Percentiles rank a stretch among this genome's conserved stretches.
These are phyloP conservation scores for Drosophila hydei DNA, from an alignment of 1,140 invertebrate genomes.

Conservation along the genomic window DNA sequence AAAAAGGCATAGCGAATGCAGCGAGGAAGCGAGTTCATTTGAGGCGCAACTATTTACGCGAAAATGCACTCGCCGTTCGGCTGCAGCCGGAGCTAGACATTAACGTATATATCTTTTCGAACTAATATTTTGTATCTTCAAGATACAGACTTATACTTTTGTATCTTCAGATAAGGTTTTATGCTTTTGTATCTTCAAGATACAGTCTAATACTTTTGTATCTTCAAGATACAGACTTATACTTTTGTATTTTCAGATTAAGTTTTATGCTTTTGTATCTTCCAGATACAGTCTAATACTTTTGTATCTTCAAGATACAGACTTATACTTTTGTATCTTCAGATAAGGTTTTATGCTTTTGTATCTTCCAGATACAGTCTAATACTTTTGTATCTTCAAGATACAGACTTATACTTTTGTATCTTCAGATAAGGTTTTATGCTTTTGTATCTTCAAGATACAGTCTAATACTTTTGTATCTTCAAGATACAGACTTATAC, in stretches of 20 bases:
- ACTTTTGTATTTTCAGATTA: neutral
- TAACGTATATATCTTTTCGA: too few species aligned
- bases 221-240: neutral
- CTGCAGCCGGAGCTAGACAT: too few species aligned
- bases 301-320: neutral
- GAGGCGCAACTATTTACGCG: slow-evolving; percentile 24
- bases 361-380: neutral
- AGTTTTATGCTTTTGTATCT: too few species aligned
- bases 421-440: neutral
- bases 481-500: too few species aligned
- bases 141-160: neutral
- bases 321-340: neutral
- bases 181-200: neutral
- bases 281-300: neutral
- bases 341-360: neutral
- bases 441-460: neutral
- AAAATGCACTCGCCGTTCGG: slow-evolving; percentile 31
- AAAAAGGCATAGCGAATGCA: neutral
- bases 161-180: neutral
- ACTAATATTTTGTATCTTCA: neutral
- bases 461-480: too few species aligned
- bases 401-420: neutral
- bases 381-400: neutral
- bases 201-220: neutral
- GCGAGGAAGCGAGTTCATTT: slow-evolving; percentile 10